Evolutionary conservation across 2,888 invertebrate genomes (phyloP).

Genomic region (Catocala fraxini): DNA sequence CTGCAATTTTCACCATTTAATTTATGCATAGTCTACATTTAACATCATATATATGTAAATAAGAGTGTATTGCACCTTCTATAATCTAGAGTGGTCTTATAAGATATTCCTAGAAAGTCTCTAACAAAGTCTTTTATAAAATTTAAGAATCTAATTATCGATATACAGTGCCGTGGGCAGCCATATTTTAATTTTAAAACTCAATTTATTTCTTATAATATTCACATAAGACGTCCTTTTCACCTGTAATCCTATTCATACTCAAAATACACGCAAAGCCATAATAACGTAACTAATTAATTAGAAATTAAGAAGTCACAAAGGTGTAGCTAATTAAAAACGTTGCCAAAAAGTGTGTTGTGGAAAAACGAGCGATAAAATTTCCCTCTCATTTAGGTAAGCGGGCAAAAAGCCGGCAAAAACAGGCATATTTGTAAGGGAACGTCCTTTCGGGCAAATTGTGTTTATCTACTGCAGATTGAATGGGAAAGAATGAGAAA

Average conservation of each 20-base stretch:
- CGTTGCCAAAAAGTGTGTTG: slow-evolving; percentile 59
- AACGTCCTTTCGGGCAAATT: slow-evolving; percentile 75
- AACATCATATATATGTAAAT: too few species aligned
- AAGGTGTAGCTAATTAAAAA: slow-evolving; percentile 71
- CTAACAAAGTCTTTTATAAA: too few species aligned
- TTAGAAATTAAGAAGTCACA: slow-evolving; percentile 60
- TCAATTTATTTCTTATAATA: background rate
- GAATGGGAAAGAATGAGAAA: slow-evolving; percentile 82
- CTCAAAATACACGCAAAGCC: slow-evolving; percentile 26
- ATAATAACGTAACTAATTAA: slow-evolving; percentile 54
- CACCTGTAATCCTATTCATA: slow-evolving; percentile 1
- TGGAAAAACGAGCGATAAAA: slow-evolving; percentile 66
- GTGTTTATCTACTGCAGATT: slow-evolving; percentile 85
- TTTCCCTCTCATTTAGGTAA: slow-evolving; percentile 72
- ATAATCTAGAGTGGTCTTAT: too few species aligned
- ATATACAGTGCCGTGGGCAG: background rate
- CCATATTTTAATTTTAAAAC: background rate
- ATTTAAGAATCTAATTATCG: background rate
- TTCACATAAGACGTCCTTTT: background rate
- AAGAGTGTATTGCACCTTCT: too few species aligned
- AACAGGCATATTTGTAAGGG: slow-evolving; percentile 77
- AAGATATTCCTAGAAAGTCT: too few species aligned
- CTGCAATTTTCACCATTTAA: too few species aligned
- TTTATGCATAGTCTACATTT: too few species aligned
- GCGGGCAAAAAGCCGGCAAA: slow-evolving; percentile 63